Conservation (phyloP, 2,113 vertebrate species). For the Cebus imitator region DNA sequence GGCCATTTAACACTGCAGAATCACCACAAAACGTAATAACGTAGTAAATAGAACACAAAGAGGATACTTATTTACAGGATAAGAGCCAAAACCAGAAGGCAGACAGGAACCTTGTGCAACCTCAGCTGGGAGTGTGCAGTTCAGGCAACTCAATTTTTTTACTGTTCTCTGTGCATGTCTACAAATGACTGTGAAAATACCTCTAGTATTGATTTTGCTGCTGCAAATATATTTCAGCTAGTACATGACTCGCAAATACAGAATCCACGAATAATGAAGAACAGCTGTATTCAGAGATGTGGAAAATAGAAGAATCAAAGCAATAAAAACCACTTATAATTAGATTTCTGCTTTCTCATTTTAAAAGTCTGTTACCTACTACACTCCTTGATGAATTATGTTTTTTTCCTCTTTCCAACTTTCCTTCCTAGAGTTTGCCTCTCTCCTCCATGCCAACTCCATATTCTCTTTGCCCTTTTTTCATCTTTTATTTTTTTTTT, state of each 20-base stretch:
- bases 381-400: not conserved
- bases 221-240: not conserved
- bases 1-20: not conserved
- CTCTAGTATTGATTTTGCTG: not conserved
- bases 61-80: not conserved
- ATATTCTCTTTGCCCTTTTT: not conserved
- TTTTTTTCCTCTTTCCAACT: not conserved
- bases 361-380: not conserved
- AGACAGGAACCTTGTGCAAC: not conserved
- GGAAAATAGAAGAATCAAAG: not conserved
- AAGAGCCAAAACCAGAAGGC: not conserved
- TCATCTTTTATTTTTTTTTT: not conserved
- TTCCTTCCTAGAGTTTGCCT: not conserved
- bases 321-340: not conserved
- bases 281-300: not conserved
- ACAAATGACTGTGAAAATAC: not conserved
- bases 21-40: not conserved
- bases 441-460: not conserved
- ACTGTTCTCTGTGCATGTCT: not conserved
- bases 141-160: not conserved
- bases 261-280: not conserved
- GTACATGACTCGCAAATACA: not conserved
- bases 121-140: not conserved
- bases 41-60: not conserved
- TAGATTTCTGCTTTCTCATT: not conserved